These are phyloP conservation scores for Hylomyscus alleni DNA, from an alignment of 2,797 vertebrate species.

Conservation along the genomic window DNA sequence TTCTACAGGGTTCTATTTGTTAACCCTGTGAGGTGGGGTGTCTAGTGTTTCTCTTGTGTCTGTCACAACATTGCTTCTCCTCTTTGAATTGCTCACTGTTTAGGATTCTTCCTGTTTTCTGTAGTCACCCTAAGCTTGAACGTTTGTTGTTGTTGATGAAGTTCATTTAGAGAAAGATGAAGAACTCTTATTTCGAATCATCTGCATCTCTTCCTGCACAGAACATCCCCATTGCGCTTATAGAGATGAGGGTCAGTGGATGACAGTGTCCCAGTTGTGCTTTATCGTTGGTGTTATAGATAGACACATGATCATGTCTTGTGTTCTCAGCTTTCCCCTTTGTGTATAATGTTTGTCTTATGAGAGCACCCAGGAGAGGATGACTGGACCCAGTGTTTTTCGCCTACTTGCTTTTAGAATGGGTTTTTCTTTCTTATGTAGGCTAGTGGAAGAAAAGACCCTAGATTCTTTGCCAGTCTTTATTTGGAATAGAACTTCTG, in stretches of 20 bases:
- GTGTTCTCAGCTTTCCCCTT: neutral
- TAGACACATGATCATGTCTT: neutral
- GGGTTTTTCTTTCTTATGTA: neutral
- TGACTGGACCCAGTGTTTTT: neutral
- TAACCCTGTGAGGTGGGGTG: neutral
- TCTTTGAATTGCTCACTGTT: neutral
- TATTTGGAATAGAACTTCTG: neutral
- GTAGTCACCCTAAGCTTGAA: neutral
- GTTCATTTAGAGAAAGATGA: neutral
- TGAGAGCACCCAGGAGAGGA: neutral
- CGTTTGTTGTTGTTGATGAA: neutral
- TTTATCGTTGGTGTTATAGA: neutral
- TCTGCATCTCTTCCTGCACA: neutral
- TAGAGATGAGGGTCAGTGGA: neutral
- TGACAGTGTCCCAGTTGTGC: neutral
- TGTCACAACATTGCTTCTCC: neutral
- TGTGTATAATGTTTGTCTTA: neutral
- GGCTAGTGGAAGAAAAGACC: neutral
- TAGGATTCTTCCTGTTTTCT: neutral
- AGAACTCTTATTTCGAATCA: neutral
- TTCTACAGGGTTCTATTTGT: neutral
- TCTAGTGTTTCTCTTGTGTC: neutral
- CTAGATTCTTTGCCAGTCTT: neutral
- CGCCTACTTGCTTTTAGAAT: neutral
- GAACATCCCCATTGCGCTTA: neutral